Evolutionary conservation across 2,888 invertebrate genomes (phyloP).

Genomic region (Perdita meconis): DNA sequence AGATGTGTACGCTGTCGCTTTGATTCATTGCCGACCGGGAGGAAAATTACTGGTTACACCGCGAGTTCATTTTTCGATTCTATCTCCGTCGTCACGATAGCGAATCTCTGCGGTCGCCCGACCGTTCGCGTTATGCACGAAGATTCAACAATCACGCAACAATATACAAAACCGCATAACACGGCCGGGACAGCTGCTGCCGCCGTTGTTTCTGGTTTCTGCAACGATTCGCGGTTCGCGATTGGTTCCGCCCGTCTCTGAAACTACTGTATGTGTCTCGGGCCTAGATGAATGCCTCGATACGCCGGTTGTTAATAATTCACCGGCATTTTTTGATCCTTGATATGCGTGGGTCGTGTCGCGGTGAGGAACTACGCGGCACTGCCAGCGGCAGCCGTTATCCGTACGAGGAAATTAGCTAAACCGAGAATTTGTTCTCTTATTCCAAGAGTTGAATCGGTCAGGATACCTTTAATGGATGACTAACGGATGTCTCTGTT

Average conservation of each 20-base stretch:
- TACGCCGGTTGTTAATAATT: constrained; percentile 31
- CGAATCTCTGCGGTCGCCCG: constrained; percentile 67
- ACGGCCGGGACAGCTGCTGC: constrained; percentile 27
- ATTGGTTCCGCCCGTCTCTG: constrained; percentile 37
- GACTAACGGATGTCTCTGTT: too few species aligned
- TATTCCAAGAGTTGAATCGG: too few species aligned
- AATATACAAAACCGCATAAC: constrained; percentile 44
- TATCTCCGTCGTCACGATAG: constrained; percentile 53
- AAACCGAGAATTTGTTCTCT: too few species aligned
- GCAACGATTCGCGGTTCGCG: constrained; percentile 33
- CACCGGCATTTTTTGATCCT: constrained; percentile 22
- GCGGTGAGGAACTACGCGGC: neutral
- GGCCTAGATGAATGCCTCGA: constrained; percentile 41
- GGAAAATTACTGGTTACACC: constrained; percentile 56
- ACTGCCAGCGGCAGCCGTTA: too few species aligned
- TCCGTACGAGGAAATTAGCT: too few species aligned
- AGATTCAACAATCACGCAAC: constrained; percentile 72
- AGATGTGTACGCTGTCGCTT: constrained; percentile 40
- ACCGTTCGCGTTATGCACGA: constrained; percentile 66
- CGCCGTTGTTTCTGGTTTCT: constrained; percentile 7
- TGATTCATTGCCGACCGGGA: constrained; percentile 52
- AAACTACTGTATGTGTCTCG: constrained; percentile 22
- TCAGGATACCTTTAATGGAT: too few species aligned
- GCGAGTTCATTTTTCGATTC: constrained; percentile 55
- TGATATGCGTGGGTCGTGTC: constrained; percentile 1